Evolutionary conservation across 1,140 invertebrate species (phyloP), one percentile per base, ranked within the genome.

Genomic region (Rhynchophorus ferrugineus): DNA sequence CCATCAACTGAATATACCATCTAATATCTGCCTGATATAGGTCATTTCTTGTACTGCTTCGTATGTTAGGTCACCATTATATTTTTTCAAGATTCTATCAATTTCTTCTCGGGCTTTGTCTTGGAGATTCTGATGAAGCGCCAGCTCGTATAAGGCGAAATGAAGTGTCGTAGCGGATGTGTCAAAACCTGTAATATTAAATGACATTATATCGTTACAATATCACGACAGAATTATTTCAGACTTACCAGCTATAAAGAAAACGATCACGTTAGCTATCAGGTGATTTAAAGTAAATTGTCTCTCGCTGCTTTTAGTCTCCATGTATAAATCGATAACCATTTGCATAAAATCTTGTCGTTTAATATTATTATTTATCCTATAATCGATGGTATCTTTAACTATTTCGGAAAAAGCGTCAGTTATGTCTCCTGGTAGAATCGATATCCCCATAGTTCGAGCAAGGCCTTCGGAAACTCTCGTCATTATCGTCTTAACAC

Each of bases 301-400:
- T 3, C 35, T 22, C 0, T 54, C 41, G 1, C 41, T 18, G 13
- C 44, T 20, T 29, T 53, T 47, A 2, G 17, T 44, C 7, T 35
- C 21, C 14, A 44, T 43, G 14, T 50, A 29, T 8, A 62, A 29
- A 16, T 82, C 73, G 8, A 78, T 61, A 35, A 81, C 37, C 1
- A 78, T 47, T 51, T 80, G 72, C 16, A 79, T 52, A 48, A 79
- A 77, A 60, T 81, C 79, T 39, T 73, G 66, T 9, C 71, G 58
- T 0, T 57, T 62, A 0, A 72, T 58, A 1, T 68, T 67, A 17
- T 73, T 71, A 9, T 66, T 52, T 53, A 74, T 67, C 2, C 78
- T 63, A 46, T 74, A 69, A 9, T 69, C 53, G 9, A 77, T 63
- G 1, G 72, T 73, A 3, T 73, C 64, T 9, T 58, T 59, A 5